phyloP scores from a whole-genome alignment of 2,797 vertebrate species.

The Leucoraja ocellata region DNA sequence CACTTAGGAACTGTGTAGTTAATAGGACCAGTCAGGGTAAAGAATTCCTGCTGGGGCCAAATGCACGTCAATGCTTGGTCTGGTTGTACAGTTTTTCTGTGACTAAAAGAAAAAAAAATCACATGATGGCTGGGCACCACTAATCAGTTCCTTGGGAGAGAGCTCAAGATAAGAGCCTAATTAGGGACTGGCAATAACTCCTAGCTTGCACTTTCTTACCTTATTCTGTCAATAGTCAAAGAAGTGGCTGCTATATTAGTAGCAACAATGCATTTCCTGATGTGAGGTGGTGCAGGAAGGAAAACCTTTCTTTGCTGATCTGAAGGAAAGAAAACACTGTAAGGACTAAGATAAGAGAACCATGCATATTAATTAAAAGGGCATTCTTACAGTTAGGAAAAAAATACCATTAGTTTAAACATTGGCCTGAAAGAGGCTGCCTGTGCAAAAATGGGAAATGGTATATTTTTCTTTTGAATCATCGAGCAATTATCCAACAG shows the following conservation, averaged over 20 bases:
- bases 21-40: too few species aligned
- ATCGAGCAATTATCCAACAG: neutral
- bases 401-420: neutral
- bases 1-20: neutral
- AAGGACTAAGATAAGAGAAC: neutral
- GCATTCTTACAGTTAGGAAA: neutral
- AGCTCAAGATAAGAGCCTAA: neutral
- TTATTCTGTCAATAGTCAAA: constrained; percentile 89
- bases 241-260: constrained; percentile 97
- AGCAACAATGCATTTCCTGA: constrained; percentile 90
- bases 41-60: neutral
- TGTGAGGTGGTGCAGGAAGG: constrained; percentile 75
- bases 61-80: neutral
- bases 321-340: constrained; percentile 47
- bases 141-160: neutral
- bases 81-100: neutral
- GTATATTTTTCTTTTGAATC: neutral
- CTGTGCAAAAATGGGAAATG: neutral
- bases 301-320: constrained; percentile 95
- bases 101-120: neutral
- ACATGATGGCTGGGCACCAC: neutral
- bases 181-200: neutral
- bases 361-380: neutral
- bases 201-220: constrained; percentile 53
- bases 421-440: too few species aligned